phyloP scores from a whole-genome alignment of 1,140 invertebrate genomes.

The Fopius arisanus region DNA sequence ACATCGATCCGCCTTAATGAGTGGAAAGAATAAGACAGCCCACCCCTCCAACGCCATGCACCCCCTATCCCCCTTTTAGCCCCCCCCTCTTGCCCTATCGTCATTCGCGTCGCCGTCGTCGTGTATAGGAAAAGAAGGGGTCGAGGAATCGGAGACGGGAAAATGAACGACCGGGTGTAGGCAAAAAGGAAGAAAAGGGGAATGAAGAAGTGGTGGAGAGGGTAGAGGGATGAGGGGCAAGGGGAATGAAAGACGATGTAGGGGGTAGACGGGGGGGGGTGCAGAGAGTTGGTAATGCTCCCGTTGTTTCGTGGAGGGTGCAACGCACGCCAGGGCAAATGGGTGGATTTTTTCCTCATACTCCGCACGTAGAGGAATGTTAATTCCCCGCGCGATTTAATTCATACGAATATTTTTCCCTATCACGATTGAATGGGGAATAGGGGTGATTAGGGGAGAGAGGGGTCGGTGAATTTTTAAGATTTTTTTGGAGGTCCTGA shows the following conservation, averaged over 20 bases:
- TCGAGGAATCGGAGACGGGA: constrained; percentile 45
- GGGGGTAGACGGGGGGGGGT: constrained; percentile 44
- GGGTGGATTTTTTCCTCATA: constrained; percentile 28
- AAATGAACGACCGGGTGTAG: constrained; percentile 36
- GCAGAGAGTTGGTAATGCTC: constrained; percentile 54
- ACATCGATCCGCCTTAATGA: constrained; percentile 67
- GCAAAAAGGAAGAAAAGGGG: constrained; percentile 13
- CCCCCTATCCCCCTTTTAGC: constrained; percentile 17
- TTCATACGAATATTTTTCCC: constrained; percentile 65
- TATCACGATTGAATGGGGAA: constrained; percentile 34
- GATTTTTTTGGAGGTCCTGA: not conserved
- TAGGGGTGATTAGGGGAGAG: not conserved
- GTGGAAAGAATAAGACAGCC: constrained; percentile 66
- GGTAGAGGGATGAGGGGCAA: not conserved
- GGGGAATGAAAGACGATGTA: constrained; percentile 15
- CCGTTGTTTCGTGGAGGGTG: constrained; percentile 60
- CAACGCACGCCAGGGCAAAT: constrained; percentile 45
- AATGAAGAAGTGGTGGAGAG: not conserved
- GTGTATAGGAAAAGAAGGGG: constrained; percentile 52
- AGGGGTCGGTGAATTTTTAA: not conserved
- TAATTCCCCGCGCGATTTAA: constrained; percentile 64
- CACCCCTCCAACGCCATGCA: constrained; percentile 32
- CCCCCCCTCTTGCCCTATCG: not conserved
- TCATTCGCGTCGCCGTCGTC: constrained; percentile 25
- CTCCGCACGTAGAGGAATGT: constrained; percentile 55